Evolutionary conservation across 1,140 invertebrate genomes (phyloP).

Genomic region (Caenorhabditis elegans): WBcel235 BX284605.5:1631001-1631500

Average conservation of each 20-base stretch:
- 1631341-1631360: neutral
- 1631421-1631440: neutral
- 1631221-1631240: neutral
- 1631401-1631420: neutral
- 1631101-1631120: too few relatives aligned
- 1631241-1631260: neutral
- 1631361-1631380: neutral
- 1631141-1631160: neutral
- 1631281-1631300: conserved; percentile 27
- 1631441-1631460: neutral
- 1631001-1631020: neutral
- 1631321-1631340: neutral
- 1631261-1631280: neutral
- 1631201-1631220: neutral
- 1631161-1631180: neutral
- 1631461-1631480: too few relatives aligned
- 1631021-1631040: too few relatives aligned
- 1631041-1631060: too few relatives aligned
- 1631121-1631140: too few relatives aligned
- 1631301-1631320: neutral
- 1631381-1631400: too few relatives aligned
- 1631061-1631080: too few relatives aligned
- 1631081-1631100: too few relatives aligned
- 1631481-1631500: too few relatives aligned
- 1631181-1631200: neutral